Percentiles rank a stretch among this genome's conserved stretches.
These are phyloP conservation scores for Melinaea marsaeus DNA, from an alignment of 2,888 invertebrate species.

Conservation along the genomic window DNA sequence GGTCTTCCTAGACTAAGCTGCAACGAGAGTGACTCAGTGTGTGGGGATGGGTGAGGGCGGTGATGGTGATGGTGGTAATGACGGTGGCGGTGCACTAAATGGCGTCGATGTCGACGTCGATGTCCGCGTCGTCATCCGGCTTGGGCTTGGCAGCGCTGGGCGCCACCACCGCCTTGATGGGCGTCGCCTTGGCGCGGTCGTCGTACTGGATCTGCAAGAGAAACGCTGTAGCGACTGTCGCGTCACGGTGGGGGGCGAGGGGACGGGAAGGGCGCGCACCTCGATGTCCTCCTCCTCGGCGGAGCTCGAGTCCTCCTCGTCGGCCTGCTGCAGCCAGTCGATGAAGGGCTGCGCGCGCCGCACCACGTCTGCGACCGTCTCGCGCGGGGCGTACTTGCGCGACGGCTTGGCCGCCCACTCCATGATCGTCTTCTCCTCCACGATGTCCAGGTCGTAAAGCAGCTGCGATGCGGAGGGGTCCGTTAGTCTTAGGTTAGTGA, in stretches of 20 bases:
- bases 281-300: constrained; percentile 84
- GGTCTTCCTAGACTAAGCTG: not conserved
- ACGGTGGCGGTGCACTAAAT: constrained; percentile 79
- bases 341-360: constrained; percentile 95
- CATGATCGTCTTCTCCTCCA: constrained; percentile 95
- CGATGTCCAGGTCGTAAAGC: constrained; percentile 95
- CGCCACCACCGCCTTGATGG: constrained; percentile 81
- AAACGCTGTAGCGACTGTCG: not conserved
- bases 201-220: constrained; percentile 87
- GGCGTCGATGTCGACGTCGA: constrained; percentile 95
- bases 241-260: not conserved
- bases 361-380: constrained; percentile 94
- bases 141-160: constrained; percentile 43
- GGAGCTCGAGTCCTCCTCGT: constrained; percentile 92
- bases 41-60: constrained; percentile 1
- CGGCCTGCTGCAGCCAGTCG: constrained; percentile 98
- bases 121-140: constrained; percentile 84
- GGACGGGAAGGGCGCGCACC: constrained; percentile 50
- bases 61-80: not conserved
- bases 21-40: not conserved
- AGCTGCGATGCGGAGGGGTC: constrained; percentile 63
- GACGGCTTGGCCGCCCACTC: constrained; percentile 98
- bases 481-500: no score
- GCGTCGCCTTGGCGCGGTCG: constrained; percentile 88
- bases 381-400: constrained; percentile 95